phyloP scores from a whole-genome alignment of 2,113 vertebrate genomes.

The Myotis lucifugus region DNA sequence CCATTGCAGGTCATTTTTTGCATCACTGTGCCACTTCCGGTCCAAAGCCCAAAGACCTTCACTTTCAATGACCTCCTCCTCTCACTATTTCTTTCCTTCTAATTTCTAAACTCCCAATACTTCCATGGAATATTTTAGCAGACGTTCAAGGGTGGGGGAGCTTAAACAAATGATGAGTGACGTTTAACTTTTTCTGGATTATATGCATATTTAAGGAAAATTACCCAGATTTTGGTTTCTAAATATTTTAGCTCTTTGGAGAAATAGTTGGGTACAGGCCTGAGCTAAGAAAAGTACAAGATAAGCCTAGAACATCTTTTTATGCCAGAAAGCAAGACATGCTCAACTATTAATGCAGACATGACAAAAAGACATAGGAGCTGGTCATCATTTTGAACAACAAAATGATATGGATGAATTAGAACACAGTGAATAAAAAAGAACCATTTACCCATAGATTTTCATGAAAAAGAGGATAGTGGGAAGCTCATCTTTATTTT shows the following conservation, averaged over 20 bases:
- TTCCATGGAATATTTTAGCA: not conserved
- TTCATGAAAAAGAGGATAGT: not conserved
- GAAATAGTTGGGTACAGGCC: not conserved
- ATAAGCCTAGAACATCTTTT: not conserved
- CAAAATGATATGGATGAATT: not conserved
- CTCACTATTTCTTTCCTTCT: not conserved
- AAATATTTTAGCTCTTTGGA: conserved; percentile 7
- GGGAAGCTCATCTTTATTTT: not conserved
- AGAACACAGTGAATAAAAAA: not conserved
- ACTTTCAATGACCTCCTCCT: not conserved
- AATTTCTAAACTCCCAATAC: not conserved
- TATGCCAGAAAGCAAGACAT: not conserved
- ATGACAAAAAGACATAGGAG: not conserved
- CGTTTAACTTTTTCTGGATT: not conserved
- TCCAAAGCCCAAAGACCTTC: not conserved
- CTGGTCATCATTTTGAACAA: not conserved
- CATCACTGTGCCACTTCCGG: not conserved
- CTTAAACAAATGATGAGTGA: conserved; percentile 10
- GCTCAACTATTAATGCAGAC: not conserved
- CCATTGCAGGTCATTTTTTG: not conserved
- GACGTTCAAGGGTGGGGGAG: not conserved
- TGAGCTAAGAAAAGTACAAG: not conserved
- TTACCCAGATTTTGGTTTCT: not conserved
- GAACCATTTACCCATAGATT: not conserved
- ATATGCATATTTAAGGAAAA: not conserved